Conservation (phyloP, 1,140 invertebrate species). For the Palaemon carinicauda region DNA sequence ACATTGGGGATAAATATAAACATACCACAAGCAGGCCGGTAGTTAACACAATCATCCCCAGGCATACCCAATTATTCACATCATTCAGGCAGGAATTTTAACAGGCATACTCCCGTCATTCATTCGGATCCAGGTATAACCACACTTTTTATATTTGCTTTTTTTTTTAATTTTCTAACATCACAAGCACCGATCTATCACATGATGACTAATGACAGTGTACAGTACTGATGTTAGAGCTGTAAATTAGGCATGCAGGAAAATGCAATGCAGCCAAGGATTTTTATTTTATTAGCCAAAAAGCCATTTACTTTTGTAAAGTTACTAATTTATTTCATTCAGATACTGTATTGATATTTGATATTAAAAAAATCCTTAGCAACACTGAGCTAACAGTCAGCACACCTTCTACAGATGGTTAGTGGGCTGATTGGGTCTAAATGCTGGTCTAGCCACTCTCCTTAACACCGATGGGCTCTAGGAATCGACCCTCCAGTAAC, state of each 20-base stretch:
- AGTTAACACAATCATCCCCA: neutral
- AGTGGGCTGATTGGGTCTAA: constrained; percentile 10
- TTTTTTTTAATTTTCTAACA: constrained; percentile 38
- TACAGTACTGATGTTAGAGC: constrained; percentile 22
- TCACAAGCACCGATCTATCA: constrained; percentile 35
- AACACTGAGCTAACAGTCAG: neutral
- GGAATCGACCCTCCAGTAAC: neutral
- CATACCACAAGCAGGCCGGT: constrained; percentile 19
- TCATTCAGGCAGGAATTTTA: neutral
- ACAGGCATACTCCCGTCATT: neutral
- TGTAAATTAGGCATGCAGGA: neutral
- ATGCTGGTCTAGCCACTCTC: constrained; percentile 28
- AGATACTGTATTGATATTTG: neutral
- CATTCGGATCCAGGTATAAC: constrained; percentile 52
- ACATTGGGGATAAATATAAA: neutral
- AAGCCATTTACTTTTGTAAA: neutral
- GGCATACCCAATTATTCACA: constrained; percentile 1
- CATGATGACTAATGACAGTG: constrained; percentile 31
- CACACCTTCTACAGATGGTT: neutral
- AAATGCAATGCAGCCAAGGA: constrained; percentile 2
- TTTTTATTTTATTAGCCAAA: neutral
- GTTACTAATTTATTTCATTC: neutral
- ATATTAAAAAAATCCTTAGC: neutral
- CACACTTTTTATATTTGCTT: constrained; percentile 46
- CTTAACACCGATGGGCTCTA: neutral